Evolutionary conservation across 1,140 invertebrate genomes (phyloP), one percentile per base, ranked within the genome.

Genomic region (Melipona quadrifasciata): DNA sequence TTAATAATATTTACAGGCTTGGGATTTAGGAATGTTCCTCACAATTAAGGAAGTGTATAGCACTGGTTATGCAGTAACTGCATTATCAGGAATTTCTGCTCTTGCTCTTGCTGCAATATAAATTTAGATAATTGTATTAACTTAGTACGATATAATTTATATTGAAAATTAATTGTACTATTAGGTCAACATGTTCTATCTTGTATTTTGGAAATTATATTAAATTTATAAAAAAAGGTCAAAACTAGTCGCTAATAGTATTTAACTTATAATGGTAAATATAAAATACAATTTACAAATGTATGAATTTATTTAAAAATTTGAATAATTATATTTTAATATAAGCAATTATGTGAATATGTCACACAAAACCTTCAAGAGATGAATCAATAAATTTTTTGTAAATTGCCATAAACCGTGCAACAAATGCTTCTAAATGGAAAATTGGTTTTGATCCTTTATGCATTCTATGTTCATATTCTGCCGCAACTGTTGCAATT

Each of bases 351-450:
- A 21, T 47, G 27, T 53, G 17, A 31, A 71, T 27, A 65, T 31
- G 76, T 86, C 51, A 87, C 24, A 74, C 51, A 85, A 94, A 94
- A 71, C 84, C 91, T 51, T 92, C 96, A 83, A 96, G 93, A 57
- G 96, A 96, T 88, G 97, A 96, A 39, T 90, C 97, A 85, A 98
- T 95, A 93, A 97, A 98, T 90, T 97, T 96, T 90, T 98, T 98
- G 94, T 99, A 99, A 87, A 99, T 96, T 39, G 96, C 96, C 99
- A 99, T 99, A 94, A 99, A 99, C 88, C 98, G 97, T 10, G 98
- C 98, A 80, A 99, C 97, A 96, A 99, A 99, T 27, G 98, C 98
- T 95, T 99, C 99, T 61, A 99, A 95, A 94, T 99, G 99, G 91
- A 99, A 99, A 90, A 99, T 99, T n/a, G 97, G 96, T 95, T 99